A percentile compares a stretch with the other conserved stretches of the same genome.
Conservation (phyloP, 2,113 vertebrate genomes). For the Rousettus leschenaultii region DNA sequence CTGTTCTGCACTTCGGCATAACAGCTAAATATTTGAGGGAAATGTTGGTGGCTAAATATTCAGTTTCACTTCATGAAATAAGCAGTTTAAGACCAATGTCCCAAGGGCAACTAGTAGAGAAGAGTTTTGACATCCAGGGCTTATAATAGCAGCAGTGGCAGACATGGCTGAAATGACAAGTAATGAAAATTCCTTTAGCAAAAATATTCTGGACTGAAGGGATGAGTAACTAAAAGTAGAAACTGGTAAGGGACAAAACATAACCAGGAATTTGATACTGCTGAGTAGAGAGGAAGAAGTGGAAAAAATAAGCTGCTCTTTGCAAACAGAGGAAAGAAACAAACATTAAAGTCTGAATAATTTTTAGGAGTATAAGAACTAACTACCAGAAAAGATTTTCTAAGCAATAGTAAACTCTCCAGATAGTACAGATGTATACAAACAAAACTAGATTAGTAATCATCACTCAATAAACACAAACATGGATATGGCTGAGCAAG, state of each 20-base stretch:
- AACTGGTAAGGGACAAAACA: conserved; percentile 43
- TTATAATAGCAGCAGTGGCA: not conserved
- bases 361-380: not conserved
- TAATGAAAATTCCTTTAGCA: conserved; percentile 34
- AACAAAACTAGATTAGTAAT: conserved; percentile 10
- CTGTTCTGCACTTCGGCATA: not conserved
- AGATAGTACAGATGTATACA: conserved; percentile 15
- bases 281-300: not conserved
- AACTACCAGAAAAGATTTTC: not conserved
- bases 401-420: not conserved
- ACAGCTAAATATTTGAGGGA: not conserved
- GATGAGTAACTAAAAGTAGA: conserved; percentile 59
- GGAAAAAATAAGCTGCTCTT: conserved; percentile 25
- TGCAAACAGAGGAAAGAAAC: conserved; percentile 34
- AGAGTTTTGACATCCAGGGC: not conserved
- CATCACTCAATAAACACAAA: not conserved
- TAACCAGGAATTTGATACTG: conserved; percentile 47
- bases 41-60: not conserved
- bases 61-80: conserved; percentile 20
- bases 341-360: not conserved
- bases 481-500: not conserved
- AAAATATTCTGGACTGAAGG: conserved; percentile 56
- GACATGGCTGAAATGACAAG: not conserved
- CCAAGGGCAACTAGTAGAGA: not conserved
- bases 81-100: conserved; percentile 27